Percentiles rank a stretch among this genome's conserved stretches.
These are phyloP conservation scores for Caenorhabditis japonica DNA, from an alignment of 2,888 invertebrate species.

Conservation along the genomic window DNA sequence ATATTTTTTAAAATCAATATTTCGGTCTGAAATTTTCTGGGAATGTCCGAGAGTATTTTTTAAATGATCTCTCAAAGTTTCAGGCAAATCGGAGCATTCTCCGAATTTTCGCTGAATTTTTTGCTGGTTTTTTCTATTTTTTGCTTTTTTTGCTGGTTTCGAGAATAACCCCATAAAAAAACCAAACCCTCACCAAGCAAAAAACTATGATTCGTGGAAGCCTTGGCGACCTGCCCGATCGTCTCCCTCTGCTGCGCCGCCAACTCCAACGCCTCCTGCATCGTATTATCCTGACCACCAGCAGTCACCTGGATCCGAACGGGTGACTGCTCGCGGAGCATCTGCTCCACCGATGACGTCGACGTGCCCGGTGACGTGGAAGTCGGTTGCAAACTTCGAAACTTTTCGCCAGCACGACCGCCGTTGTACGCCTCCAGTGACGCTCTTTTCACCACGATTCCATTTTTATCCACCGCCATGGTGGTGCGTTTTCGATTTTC, in stretches of 20 bases:
- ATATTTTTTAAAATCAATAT: too few relatives aligned
- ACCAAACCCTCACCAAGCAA: constrained; percentile 31
- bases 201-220: constrained; percentile 9
- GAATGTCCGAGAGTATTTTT: too few relatives aligned
- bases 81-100: too few relatives aligned
- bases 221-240: constrained; percentile 9
- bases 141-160: too few relatives aligned
- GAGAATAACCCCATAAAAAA: too few relatives aligned
- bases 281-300: constrained; percentile 8
- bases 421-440: constrained; percentile 20
- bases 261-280: constrained; percentile 9
- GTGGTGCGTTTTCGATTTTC: constrained; percentile 20
- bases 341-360: constrained; percentile 7
- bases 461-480: not conserved
- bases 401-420: constrained; percentile 35
- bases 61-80: too few relatives aligned
- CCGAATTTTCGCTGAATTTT: too few relatives aligned
- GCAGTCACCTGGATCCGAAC: constrained; percentile 27
- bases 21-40: too few relatives aligned
- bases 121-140: too few relatives aligned
- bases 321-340: constrained; percentile 34
- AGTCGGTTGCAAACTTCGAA: not conserved
- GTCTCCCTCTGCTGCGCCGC: constrained; percentile 15
- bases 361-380: constrained; percentile 2
- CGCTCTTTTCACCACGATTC: not conserved